A percentile compares a stretch with the other conserved stretches of the same genome.
These are phyloP conservation scores for Saguinus midas DNA, from an alignment of 2,113 vertebrate species.

Conservation along the genomic window DNA sequence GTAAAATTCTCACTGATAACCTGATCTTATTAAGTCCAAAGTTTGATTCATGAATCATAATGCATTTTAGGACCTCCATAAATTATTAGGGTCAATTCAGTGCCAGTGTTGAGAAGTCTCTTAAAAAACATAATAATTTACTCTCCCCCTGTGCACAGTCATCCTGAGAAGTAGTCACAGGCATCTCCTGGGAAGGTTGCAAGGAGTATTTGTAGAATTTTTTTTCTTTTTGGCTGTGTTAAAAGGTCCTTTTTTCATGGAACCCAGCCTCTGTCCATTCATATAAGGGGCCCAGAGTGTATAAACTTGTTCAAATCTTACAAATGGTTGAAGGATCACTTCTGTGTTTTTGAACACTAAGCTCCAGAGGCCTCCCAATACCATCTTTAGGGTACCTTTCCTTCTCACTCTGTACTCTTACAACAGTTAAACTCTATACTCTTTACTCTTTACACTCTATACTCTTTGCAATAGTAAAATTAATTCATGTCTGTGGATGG, in stretches of 20 bases:
- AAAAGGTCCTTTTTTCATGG: background rate
- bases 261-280: background rate
- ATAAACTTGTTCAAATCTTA: background rate
- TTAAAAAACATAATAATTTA: background rate
- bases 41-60: background rate
- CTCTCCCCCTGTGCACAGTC: background rate
- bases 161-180: background rate
- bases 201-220: background rate
- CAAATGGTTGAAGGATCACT: background rate
- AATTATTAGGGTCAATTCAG: background rate
- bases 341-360: background rate
- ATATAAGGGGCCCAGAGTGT: background rate
- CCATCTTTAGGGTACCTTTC: background rate
- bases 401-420: background rate
- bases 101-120: background rate
- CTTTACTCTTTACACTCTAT: background rate
- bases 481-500: background rate
- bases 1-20: background rate
- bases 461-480: background rate
- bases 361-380: background rate
- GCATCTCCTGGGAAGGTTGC: background rate
- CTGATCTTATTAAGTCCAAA: background rate
- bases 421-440: too few species aligned
- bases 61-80: background rate
- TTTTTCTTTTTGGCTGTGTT: background rate